Percentiles rank a stretch among this genome's conserved stretches.
phyloP scores from a whole-genome alignment of 2,797 vertebrate species.

The Sebastes trivittatus region DNA sequence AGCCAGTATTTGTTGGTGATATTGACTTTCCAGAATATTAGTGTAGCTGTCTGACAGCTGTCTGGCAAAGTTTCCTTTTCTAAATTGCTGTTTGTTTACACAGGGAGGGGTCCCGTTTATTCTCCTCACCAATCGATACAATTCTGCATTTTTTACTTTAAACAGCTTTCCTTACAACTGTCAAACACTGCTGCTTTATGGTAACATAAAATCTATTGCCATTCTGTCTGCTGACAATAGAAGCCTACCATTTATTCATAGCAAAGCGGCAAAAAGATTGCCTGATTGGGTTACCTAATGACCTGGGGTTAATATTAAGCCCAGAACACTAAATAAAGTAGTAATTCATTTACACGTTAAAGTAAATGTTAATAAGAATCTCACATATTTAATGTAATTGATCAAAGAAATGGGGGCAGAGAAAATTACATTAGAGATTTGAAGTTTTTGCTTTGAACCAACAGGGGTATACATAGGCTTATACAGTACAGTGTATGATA shows the following conservation, averaged over 20 bases:
- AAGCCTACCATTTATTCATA: neutral
- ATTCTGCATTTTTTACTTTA: neutral
- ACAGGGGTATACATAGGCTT: neutral
- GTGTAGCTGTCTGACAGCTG: neutral
- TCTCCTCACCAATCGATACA: neutral
- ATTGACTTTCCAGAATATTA: neutral
- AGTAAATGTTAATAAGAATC: neutral
- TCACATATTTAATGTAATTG: neutral
- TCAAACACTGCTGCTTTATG: neutral
- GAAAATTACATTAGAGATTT: neutral
- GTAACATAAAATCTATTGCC: neutral
- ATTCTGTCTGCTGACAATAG: neutral
- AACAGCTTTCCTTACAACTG: neutral
- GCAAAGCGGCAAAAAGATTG: neutral
- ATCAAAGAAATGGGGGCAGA: neutral
- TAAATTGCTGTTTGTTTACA: conserved; percentile 1
- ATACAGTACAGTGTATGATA: neutral
- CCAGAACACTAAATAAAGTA: neutral
- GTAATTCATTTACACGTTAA: neutral
- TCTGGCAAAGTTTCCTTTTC: neutral
- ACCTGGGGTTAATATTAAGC: neutral
- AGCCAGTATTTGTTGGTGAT: neutral
- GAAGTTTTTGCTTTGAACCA: neutral
- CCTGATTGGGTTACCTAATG: neutral
- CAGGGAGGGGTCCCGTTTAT: neutral